Conservation (phyloP, 2,797 vertebrate species). For the Alcedo atthis region DNA sequence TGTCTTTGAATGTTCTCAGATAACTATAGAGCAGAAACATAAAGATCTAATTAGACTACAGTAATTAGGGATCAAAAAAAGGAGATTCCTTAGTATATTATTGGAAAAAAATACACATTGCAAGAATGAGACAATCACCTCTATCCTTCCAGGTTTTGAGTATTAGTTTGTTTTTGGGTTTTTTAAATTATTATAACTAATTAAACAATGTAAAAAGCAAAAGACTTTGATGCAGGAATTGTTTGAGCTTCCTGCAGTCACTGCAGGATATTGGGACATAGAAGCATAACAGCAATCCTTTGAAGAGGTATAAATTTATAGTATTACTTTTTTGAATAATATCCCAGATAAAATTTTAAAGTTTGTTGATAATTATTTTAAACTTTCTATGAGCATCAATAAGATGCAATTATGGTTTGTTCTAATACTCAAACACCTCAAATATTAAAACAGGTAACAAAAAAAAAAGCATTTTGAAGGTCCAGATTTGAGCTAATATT, state of each 20-base stretch:
- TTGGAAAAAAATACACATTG: neutral
- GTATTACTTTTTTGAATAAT: neutral
- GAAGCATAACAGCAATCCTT: neutral
- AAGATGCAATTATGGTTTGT: neutral
- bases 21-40: neutral
- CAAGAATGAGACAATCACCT: neutral
- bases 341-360: neutral
- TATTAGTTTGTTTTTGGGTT: neutral
- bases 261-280: neutral
- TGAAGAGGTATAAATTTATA: neutral
- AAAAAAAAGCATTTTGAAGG: neutral
- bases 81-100: neutral
- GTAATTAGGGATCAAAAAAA: neutral
- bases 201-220: neutral
- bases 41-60: neutral
- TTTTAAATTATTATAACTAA: neutral
- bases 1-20: neutral
- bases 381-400: neutral
- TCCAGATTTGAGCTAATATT: neutral
- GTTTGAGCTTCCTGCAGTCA: neutral
- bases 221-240: neutral
- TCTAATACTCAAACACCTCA: neutral
- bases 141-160: neutral
- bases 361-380: neutral
- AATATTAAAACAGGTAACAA: neutral